phyloP scores from a whole-genome alignment of 2,797 vertebrate species.

The Lepilemur septentrionalis region DNA sequence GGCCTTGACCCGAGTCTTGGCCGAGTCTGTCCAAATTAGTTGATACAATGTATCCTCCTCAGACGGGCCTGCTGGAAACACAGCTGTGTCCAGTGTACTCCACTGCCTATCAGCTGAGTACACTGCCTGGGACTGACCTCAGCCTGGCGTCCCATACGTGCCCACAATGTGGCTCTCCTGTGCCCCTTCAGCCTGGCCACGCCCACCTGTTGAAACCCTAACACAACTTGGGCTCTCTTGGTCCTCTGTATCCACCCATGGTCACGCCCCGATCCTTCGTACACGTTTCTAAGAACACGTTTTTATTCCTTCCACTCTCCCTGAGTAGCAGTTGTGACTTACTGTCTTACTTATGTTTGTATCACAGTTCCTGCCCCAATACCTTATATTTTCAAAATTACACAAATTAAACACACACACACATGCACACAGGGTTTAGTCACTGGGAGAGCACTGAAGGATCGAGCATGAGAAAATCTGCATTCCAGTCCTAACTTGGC shows the following conservation, averaged over 20 bases:
- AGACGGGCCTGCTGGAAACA: not conserved
- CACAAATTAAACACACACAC: not conserved
- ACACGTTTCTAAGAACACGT: not conserved
- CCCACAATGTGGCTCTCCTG: rapidly evolving
- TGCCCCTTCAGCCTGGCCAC: rapidly evolving
- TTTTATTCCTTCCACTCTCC: not conserved
- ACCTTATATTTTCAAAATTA: not conserved
- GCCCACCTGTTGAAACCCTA: not conserved
- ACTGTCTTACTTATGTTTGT: not conserved
- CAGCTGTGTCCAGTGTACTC: not conserved
- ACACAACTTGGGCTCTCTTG: not conserved
- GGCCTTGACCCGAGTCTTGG: too few species aligned
- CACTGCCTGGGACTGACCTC: rapidly evolving
- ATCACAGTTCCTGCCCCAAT: not conserved
- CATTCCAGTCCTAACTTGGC: not conserved
- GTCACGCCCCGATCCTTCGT: rapidly evolving
- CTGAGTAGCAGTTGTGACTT: not conserved
- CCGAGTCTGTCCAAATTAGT: not conserved
- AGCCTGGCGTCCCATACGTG: rapidly evolving
- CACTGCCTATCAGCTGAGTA: not conserved
- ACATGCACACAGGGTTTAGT: not conserved
- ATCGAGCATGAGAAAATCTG: not conserved
- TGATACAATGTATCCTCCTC: too few species aligned
- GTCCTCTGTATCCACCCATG: not conserved
- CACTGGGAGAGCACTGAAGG: not conserved